These are phyloP conservation scores for Anarhynchus alexandrinus DNA, from an alignment of 2,113 vertebrate genomes.

Conservation along the genomic window DNA sequence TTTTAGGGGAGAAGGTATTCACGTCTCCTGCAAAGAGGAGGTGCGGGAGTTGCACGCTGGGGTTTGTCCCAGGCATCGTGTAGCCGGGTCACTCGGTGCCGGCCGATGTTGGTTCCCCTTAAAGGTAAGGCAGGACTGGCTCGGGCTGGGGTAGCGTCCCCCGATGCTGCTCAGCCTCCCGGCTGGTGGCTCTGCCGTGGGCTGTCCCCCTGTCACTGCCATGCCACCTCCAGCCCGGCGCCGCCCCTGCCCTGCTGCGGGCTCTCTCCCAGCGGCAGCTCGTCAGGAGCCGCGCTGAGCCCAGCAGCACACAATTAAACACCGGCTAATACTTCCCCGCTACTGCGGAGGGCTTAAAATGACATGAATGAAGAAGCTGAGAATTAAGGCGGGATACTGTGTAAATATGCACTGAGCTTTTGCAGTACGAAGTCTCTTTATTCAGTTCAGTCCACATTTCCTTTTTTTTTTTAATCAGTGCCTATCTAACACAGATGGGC, in stretches of 20 bases:
- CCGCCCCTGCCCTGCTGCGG: neutral
- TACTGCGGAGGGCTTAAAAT: neutral
- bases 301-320: constrained; percentile 26
- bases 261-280: neutral
- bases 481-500: neutral
- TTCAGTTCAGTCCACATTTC: neutral
- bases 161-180: neutral
- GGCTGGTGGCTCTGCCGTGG: neutral
- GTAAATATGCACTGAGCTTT: constrained; percentile 53
- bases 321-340: neutral
- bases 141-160: neutral
- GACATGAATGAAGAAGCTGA: constrained; percentile 39
- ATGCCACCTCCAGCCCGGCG: rapidly evolving
- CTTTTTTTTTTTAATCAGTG: neutral
- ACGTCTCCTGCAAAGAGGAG: neutral
- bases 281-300: rapidly evolving
- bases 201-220: neutral
- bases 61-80: neutral
- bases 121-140: neutral
- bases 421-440: constrained; percentile 5
- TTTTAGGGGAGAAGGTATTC: rapidly evolving
- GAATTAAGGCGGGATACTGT: constrained; percentile 31
- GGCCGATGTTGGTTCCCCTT: neutral
- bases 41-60: rapidly evolving
- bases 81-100: rapidly evolving